Evolutionary conservation across 2,797 vertebrate species (phyloP), one percentile per base, ranked within the genome.

Genomic region (Melanotaenia nigrans): DNA sequence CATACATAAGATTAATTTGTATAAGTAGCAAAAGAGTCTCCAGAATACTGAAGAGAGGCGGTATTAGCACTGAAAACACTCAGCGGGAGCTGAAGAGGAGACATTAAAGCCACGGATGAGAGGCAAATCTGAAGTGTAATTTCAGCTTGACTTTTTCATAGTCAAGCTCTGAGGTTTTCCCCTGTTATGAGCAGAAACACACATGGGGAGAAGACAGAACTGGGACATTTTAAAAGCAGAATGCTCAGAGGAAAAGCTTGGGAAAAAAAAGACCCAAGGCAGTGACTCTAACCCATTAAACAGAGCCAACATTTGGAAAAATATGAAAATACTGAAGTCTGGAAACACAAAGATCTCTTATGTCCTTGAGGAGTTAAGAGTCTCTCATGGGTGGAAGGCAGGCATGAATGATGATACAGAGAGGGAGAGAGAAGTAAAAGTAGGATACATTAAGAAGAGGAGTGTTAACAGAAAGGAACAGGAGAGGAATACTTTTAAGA

Each of bases 181-280:
- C 56, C 60, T 54, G 11, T 1, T 38, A 20, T 59, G 30, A 20
- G 51, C 14, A 60, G 51, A 65, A 54, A 69, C 49, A 65, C 66
- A 71, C 60, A 7, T 2, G 53, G 58, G 58, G 30, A 30, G 28
- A 11, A 54, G 51, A 38, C 61, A 72, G 61, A 81, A 85, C 32
- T 86, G 77, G 75, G 68, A 60, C 61, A 20, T 82, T 78, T 85
- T 81, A 49, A 69, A 56, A 68, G 45, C 63, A 33, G 61, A 76
- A 63, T 1, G 33, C 74, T 78, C 30, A 32, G 14, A 42, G 36
- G 61, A 14, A 35, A 68, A 25, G 32, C 18, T 69, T 65, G 78
- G 74, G 71, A 75, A 54, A 40, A 49, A 75, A 57, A 66, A 57
- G 14, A 71, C 68, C 54, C 2, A 20, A 64, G 56, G 67, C 59